Evolutionary conservation across 1,140 invertebrate genomes (phyloP), one percentile per base, ranked within the genome.

Genomic region (Drosophila repleta): DNA sequence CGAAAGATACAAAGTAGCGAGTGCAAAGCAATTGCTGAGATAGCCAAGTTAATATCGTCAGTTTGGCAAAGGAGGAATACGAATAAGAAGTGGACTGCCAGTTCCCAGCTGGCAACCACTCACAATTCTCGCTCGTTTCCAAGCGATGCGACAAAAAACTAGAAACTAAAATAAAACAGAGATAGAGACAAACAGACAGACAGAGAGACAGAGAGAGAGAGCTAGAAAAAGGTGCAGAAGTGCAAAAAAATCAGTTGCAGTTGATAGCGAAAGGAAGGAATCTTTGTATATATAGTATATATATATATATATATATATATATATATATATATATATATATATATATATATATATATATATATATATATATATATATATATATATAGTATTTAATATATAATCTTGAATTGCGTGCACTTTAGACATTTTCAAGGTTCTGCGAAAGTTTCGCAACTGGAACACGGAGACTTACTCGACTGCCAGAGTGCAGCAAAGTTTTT

Each of bases 331-430:
- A 46, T 26, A 26, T 26, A 26, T 26, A 26, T 6, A 26, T 8
- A 29, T 26, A 26, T 26, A 26, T 26, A 26, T 6, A 26, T 8
- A 29, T 6, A 29, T 29, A 29, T 6, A 29, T 29, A 29, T 6
- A 29, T 29, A 29, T 29, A 29, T 6, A 10, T 29, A 26, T 29
- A 29, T 10, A 29, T 29, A 2, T 29, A 17, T 17, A 41, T 41
- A 41, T 17, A 46, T 20, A 46, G 4, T 39, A 17, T 46, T 43
- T 35, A 63, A 51, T 70, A 56, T 71, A 64, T 45, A 71, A 58
- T 58, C 63, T 67, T 29, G 63, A 53, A 72, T 67, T 61, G 69
- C 68, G 52, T 45, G 68, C 68, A 71, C 63, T 66, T 35, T 60
- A 52, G 41, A 58, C 32, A 39, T 48, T 67, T 66, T 67, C 69